Conservation (phyloP, 2,113 vertebrate genomes). For the Globicephala melas region DNA sequence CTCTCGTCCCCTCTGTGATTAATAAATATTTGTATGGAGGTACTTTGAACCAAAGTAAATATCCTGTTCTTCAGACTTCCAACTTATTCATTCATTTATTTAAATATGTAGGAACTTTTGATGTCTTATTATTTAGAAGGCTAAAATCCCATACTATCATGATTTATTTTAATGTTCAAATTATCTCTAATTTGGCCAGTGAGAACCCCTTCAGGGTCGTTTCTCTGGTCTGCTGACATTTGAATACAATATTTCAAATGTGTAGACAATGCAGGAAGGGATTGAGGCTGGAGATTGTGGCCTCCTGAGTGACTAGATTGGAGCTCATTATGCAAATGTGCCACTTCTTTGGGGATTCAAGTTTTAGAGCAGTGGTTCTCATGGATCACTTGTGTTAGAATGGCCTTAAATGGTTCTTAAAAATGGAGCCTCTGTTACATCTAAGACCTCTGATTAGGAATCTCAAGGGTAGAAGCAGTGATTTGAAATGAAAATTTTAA, state of each 20-base stretch:
- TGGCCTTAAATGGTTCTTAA: neutral
- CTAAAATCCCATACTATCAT: neutral
- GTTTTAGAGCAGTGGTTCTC: constrained; percentile 3
- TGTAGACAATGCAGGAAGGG: neutral
- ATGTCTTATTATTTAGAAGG: neutral
- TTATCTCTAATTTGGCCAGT: neutral
- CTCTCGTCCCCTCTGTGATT: neutral
- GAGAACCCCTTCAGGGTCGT: neutral
- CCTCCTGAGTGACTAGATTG: neutral
- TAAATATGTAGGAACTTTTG: neutral
- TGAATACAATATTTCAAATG: neutral
- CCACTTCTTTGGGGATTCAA: neutral
- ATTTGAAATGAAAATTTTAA: neutral
- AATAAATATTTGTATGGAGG: neutral
- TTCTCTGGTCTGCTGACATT: neutral
- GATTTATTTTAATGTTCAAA: neutral
- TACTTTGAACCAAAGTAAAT: neutral
- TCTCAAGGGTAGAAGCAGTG: neutral
- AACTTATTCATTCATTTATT: neutral
- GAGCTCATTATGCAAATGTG: neutral
- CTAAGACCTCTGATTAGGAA: neutral
- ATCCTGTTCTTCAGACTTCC: neutral
- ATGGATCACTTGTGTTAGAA: neutral
- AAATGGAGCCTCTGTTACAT: neutral
- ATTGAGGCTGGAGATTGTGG: neutral